Evolutionary conservation across 2,888 invertebrate species (phyloP).

Genomic region (Andrena fulva): DNA sequence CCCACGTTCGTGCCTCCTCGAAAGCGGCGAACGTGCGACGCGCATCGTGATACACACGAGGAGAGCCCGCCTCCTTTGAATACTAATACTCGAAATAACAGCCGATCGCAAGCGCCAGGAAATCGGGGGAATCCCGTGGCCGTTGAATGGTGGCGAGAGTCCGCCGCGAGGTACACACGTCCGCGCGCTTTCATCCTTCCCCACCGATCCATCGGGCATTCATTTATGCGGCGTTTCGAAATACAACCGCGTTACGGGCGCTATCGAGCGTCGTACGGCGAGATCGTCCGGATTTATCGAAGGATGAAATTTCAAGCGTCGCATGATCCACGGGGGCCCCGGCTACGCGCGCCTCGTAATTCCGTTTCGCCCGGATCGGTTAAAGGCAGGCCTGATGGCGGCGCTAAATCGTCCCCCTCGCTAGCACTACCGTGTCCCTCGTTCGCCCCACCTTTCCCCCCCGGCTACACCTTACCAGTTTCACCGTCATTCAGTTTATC

Average conservation of each 20-base stretch:
- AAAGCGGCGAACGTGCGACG: constrained; percentile 24
- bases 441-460: too few species aligned
- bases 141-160: not conserved
- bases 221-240: constrained; percentile 28
- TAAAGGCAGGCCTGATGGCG: constrained; percentile 31
- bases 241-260: constrained; percentile 1
- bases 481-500: constrained; percentile 69
- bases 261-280: not conserved
- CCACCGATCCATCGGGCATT: constrained; percentile 3
- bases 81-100: constrained; percentile 47
- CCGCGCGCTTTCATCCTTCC: constrained; percentile 11
- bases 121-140: constrained; percentile 18
- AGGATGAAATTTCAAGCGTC: constrained; percentile 50
- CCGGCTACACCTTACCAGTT: constrained; percentile 45
- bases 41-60: constrained; percentile 31
- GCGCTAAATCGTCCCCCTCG: constrained; percentile 41
- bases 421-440: constrained; percentile 18
- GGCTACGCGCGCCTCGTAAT: constrained; percentile 22
- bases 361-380: constrained; percentile 19
- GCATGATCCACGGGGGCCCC: constrained; percentile 25
- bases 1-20: constrained; percentile 35
- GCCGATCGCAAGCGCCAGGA: constrained; percentile 21
- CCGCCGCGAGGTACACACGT: not conserved
- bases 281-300: constrained; percentile 38
- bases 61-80: constrained; percentile 29